These are phyloP conservation scores for Gadopsis bispinosus DNA, from an alignment of 2,797 vertebrate genomes.

Conservation along the genomic window DNA sequence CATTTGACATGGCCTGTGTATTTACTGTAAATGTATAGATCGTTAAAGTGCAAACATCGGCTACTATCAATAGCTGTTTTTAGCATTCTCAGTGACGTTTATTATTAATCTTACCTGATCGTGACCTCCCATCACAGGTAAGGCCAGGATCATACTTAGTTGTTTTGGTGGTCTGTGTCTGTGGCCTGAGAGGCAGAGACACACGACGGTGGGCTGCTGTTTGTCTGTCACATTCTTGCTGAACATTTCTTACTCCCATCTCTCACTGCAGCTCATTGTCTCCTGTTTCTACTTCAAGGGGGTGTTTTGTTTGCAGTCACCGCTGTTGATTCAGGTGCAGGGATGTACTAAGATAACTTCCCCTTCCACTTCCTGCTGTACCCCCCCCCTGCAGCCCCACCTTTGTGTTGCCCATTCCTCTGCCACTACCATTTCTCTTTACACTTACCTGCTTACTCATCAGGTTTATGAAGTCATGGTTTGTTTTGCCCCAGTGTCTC, in stretches of 20 bases:
- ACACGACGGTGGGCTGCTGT: constrained; percentile 34
- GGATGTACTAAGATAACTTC: constrained; percentile 72
- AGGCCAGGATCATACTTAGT: not conserved
- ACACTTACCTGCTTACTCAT: constrained; percentile 32
- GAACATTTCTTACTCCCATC: constrained; percentile 38
- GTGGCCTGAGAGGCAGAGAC: constrained; percentile 23
- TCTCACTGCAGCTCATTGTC: constrained; percentile 61
- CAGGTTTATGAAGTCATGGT: constrained; percentile 13
- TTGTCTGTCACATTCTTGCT: constrained; percentile 65
- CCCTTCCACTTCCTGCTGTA: constrained; percentile 42
- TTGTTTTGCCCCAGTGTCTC: constrained; percentile 9
- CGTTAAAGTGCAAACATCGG: not conserved
- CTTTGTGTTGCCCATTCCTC: constrained; percentile 29
- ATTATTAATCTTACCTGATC: not conserved
- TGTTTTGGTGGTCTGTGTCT: constrained; percentile 10
- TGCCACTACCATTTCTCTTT: constrained; percentile 28
- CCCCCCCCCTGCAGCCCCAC: constrained; percentile 13
- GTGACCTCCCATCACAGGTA: not conserved
- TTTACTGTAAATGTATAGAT: not conserved
- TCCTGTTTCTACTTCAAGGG: constrained; percentile 62
- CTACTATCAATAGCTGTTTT: not conserved
- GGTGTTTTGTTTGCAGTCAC: constrained; percentile 73
- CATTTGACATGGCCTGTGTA: not conserved
- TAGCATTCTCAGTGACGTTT: not conserved
- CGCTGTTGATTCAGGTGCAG: constrained; percentile 86